Conservation (phyloP, 2,113 vertebrate genomes). For the Struthidea cinerea region DNA sequence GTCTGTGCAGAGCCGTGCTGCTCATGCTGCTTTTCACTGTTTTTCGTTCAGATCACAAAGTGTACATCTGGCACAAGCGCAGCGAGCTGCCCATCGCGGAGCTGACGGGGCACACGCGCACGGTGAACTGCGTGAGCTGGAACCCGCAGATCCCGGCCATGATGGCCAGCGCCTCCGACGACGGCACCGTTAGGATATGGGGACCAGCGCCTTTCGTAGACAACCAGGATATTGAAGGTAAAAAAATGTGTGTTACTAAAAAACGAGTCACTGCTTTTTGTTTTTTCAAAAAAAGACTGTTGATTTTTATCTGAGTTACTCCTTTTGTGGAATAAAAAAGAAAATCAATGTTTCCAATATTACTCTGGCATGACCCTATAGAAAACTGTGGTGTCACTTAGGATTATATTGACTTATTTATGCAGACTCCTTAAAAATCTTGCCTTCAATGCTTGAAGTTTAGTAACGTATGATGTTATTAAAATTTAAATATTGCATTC, state of each 20-base stretch:
- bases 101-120: conserved; percentile 93
- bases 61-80: conserved; percentile 97
- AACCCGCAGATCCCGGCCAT: conserved; percentile 91
- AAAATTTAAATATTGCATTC: background rate
- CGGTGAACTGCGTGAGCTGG: conserved; percentile 98
- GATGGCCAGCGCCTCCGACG: conserved; percentile 96
- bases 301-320: background rate
- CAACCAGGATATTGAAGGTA: conserved; percentile 88
- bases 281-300: too few species aligned
- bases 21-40: background rate
- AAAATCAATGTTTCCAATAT: background rate
- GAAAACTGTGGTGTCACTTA: background rate
- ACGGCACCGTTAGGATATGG: conserved; percentile 96
- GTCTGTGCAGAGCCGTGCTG: background rate
- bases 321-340: background rate
- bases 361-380: background rate
- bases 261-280: background rate
- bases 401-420: background rate
- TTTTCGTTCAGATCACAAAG: conserved; percentile 86
- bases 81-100: conserved; percentile 96
- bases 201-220: conserved; percentile 93
- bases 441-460: background rate
- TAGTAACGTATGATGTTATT: background rate
- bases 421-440: background rate
- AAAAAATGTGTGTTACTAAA: background rate